Percentiles rank a stretch among this genome's conserved stretches.
These are phyloP conservation scores for Rhamnusium bicolor DNA, from an alignment of 2,888 invertebrate genomes.

Conservation along the genomic window DNA sequence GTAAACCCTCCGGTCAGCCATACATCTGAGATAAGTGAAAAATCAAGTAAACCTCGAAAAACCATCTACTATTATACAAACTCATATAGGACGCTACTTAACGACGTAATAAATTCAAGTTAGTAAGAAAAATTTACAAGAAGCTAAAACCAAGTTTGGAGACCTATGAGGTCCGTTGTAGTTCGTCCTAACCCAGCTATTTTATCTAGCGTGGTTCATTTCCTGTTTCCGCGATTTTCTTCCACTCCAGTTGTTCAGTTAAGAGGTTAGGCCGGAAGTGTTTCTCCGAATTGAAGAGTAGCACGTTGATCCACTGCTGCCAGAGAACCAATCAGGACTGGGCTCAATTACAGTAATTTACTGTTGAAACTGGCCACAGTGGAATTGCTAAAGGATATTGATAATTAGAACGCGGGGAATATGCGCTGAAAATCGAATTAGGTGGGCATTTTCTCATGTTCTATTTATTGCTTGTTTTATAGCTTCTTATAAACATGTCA, in stretches of 20 bases:
- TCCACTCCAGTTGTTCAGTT: constrained; percentile 55
- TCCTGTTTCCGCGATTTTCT: constrained; percentile 57
- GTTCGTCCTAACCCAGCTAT: constrained; percentile 40
- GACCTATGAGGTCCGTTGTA: constrained; percentile 24
- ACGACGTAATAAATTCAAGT: constrained; percentile 30
- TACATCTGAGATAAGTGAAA: constrained; percentile 33
- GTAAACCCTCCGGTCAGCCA: not conserved
- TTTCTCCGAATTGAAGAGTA: constrained; percentile 44
- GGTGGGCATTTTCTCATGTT: constrained; percentile 14
- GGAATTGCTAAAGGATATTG: constrained; percentile 46
- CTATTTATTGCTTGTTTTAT: constrained; percentile 15
- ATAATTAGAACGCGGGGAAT: constrained; percentile 35
- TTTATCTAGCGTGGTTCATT: constrained; percentile 57
- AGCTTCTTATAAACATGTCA: not conserved
- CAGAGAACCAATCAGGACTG: constrained; percentile 43
- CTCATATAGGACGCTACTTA: constrained; percentile 26
- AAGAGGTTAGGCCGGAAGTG: constrained; percentile 50
- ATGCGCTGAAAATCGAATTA: constrained; percentile 32
- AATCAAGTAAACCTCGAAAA: constrained; percentile 33
- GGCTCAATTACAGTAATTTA: constrained; percentile 52
- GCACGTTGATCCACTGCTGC: constrained; percentile 40
- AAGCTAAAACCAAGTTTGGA: constrained; percentile 31
- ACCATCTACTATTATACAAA: constrained; percentile 22
- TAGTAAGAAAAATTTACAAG: constrained; percentile 31
- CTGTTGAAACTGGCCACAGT: constrained; percentile 46